phyloP scores from a whole-genome alignment of 2,888 invertebrate genomes.

The Xestia rhomboidea region DNA sequence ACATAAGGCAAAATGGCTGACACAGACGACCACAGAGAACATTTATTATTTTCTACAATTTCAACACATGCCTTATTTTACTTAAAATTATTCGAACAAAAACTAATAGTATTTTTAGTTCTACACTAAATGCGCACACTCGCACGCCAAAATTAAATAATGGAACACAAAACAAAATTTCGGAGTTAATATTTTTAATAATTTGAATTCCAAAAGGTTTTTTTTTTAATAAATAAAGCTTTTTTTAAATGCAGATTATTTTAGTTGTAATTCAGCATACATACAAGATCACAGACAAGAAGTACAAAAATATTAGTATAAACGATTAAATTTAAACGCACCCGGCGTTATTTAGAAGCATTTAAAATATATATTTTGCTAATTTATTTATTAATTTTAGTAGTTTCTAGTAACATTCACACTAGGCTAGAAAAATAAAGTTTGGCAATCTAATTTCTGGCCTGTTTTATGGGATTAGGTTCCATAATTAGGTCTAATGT shows the following conservation, averaged over 20 bases:
- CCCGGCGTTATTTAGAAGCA: conserved; percentile 50
- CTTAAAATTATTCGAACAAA: conserved; percentile 51
- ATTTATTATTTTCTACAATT: conserved; percentile 50
- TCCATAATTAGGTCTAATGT: neutral
- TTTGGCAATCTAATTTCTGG: conserved; percentile 42
- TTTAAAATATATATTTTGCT: conserved; percentile 43
- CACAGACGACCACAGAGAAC: conserved; percentile 43
- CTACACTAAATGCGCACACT: conserved; percentile 41
- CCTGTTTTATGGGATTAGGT: conserved; percentile 17
- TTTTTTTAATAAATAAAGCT: conserved; percentile 46
- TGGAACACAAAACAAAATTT: conserved; percentile 21
- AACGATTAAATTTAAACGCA: conserved; percentile 50
- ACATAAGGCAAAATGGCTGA: conserved; percentile 62
- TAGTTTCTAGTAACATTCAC: conserved; percentile 42
- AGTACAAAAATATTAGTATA: conserved; percentile 66
- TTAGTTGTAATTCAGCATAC: conserved; percentile 45
- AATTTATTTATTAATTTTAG: conserved; percentile 34
- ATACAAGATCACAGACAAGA: conserved; percentile 72
- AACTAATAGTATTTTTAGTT: conserved; percentile 35
- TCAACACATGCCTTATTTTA: conserved; percentile 54
- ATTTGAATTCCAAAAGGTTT: neutral
- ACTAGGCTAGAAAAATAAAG: conserved; percentile 42
- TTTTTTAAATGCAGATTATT: conserved; percentile 54
- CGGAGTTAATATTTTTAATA: neutral
- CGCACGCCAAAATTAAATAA: conserved; percentile 36